These are phyloP conservation scores for Bubalus kerabau DNA, from an alignment of 2,113 vertebrate genomes.

Conservation along the genomic window DNA sequence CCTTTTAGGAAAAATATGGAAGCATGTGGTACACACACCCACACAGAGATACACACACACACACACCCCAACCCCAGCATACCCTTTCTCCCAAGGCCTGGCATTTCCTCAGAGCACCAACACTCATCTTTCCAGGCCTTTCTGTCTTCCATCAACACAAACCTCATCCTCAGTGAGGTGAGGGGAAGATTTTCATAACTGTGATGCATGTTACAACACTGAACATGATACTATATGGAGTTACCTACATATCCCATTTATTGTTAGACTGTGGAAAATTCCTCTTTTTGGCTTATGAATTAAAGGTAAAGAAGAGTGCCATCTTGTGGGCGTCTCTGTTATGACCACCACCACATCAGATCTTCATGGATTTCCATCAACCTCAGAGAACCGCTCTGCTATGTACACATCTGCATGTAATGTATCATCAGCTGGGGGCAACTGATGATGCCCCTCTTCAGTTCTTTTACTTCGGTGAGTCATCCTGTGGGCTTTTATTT, in stretches of 20 bases:
- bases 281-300: background rate
- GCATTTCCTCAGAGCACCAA: background rate
- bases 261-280: background rate
- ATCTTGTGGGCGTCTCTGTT: slow-evolving; percentile 27
- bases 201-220: background rate
- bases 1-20: background rate
- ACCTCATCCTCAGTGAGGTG: background rate
- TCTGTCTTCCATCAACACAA: background rate
- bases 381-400: background rate
- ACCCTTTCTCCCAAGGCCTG: background rate
- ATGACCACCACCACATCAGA: background rate
- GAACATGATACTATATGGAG: background rate
- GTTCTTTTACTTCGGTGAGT: background rate
- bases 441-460: background rate
- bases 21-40: background rate
- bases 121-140: background rate
- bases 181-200: background rate
- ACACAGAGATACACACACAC: too few species aligned
- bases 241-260: background rate
- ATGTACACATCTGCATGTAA: background rate
- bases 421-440: background rate
- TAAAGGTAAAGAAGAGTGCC: slow-evolving; percentile 6
- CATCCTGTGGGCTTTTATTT: background rate
- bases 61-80: rapidly evolving
- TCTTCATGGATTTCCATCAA: too few species aligned